phyloP scores from a whole-genome alignment of 2,797 vertebrate species.

The Pipistrellus pipistrellus region DNA sequence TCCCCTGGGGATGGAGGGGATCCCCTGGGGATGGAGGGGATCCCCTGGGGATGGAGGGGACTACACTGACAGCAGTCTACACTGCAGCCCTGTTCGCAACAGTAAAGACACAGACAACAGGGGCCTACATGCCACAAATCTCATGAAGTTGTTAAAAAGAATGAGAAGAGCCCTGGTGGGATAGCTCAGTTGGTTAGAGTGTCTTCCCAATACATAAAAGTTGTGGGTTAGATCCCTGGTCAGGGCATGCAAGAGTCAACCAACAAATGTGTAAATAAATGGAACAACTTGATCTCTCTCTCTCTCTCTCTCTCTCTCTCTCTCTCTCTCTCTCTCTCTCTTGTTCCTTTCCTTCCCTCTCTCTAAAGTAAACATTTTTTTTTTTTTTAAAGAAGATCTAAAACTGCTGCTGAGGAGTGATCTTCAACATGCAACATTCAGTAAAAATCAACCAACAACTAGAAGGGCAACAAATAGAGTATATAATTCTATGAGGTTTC shows the following conservation, averaged over 20 bases:
- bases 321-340: too few relatives aligned
- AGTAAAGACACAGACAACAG: background rate
- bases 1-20: background rate
- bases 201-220: background rate
- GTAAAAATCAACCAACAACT: background rate
- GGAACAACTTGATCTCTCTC: background rate
- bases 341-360: background rate
- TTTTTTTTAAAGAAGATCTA: background rate
- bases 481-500: background rate
- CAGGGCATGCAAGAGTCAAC: background rate
- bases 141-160: background rate
- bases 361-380: background rate
- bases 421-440: background rate
- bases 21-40: background rate
- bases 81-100: fast-evolving
- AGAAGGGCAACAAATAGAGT: background rate
- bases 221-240: background rate
- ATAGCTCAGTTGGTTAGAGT: background rate
- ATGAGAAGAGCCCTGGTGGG: background rate
- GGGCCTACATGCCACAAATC: background rate
- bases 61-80: background rate
- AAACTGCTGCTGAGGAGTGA: background rate
- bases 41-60: background rate
- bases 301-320: background rate
- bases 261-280: background rate